Evolutionary conservation across 2,888 invertebrate species (phyloP), one percentile per base, ranked within the genome.

Genomic region (Calameuta idolon): DNA sequence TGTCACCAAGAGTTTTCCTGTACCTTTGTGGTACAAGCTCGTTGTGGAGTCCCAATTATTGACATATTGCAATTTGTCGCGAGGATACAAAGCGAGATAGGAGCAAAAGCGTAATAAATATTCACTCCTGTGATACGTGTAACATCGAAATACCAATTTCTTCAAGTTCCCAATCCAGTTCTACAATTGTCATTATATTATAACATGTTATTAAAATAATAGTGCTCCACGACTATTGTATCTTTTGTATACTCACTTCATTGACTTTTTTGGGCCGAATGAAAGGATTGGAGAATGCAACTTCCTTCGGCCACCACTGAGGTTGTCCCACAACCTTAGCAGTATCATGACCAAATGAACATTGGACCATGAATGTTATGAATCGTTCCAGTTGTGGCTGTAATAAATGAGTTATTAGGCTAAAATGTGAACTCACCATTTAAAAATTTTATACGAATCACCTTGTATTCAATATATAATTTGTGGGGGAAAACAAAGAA

Each of bases 361-460:
- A 95, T 89, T 95, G 95, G 84, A 95, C 95, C 95, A 95, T 95
- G 89, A 95, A 95, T 82, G 95, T 94, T 87, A 95, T 94, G 89
- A 95, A 95, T 85, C 93, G 94, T 92, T 95, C 95, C 86, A 95
- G 90, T 89, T 95, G 94, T 78, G 91, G 81, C 91, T 92, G 78
- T 69, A 34, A 71, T 55, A 55, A 55, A 9, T 23, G 9, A 55
- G 9, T 23, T 23, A 55, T 55, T 73, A 15, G 73, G 77, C 73
- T 23, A 71, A 35, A 76, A 34, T 33, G 12, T 30, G 33, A 75
- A 34, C 30, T n/a, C 34, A 75, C 35, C 76, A 40, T 69, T 55
- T 2, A 40, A 4, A 40, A 40, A 15, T 15, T 15, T 15, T 2
- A 15, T 40, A 40, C 5, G 40, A 40, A 4, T 40, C 40, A 15